Evolutionary conservation across 2,888 invertebrate genomes (phyloP).

Genomic region (Orgyia antiqua): DNA sequence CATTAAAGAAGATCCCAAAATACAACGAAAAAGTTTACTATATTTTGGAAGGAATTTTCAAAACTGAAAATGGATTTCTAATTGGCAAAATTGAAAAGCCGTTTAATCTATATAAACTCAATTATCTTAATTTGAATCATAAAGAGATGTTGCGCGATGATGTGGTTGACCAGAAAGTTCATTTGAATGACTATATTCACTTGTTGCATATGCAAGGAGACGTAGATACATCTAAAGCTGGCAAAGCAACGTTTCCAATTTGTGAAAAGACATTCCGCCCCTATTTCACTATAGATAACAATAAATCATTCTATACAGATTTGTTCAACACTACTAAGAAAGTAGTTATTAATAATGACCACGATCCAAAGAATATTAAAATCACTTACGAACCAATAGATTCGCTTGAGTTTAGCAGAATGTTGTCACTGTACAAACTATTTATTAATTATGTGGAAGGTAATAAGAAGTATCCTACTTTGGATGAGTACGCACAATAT

Average conservation of each 20-base stretch:
- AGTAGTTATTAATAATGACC: neutral
- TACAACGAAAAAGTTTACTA: neutral
- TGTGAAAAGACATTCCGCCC: constrained; percentile 4
- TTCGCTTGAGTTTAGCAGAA: neutral
- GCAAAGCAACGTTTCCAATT: neutral
- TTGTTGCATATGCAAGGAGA: neutral
- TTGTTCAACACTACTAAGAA: neutral
- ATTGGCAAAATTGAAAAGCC: constrained; percentile 1
- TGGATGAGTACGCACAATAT: neutral
- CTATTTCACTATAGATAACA: neutral
- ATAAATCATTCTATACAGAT: constrained; percentile 4
- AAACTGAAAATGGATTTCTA: constrained; percentile 1
- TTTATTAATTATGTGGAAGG: constrained; percentile 1
- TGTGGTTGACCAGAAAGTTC: constrained; percentile 1
- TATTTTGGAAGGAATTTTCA: constrained; percentile 1
- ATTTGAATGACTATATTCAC: neutral
- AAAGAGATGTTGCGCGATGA: neutral
- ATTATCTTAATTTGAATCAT: constrained; percentile 3
- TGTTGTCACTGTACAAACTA: constrained; percentile 2
- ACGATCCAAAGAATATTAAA: neutral
- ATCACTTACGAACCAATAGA: neutral
- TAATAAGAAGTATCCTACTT: neutral
- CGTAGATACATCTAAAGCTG: neutral
- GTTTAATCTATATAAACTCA: constrained; percentile 1
- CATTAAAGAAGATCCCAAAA: neutral